Base-by-base conservation (phyloP, 2,113 vertebrate genomes). In the Rynchops niger region DNA sequence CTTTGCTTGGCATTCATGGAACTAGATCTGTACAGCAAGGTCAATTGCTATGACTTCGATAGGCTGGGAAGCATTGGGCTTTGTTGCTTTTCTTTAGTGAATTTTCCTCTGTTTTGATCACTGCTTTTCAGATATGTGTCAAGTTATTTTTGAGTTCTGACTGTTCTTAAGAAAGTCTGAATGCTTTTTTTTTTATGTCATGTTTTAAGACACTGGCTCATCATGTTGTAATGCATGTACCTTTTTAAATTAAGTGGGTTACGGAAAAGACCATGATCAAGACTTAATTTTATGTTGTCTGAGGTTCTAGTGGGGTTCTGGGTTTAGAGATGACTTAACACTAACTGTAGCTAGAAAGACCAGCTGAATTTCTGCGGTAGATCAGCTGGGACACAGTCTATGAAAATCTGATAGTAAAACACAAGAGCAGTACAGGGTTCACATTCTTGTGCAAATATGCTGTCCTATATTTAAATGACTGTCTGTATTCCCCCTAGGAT, bases 401-500 rank as follows among this genome's bases (percentile, higher is more conserved):
- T 78, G 82, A 80, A 72, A 83, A 90, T 53, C 43, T 72, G 71
- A 20, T 66, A 23, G 27, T 26, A n/a, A 47, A 94, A 76, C 21
- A 42, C 29, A 61, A 30, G 66, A 76, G 43, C 40, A 71, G 53
- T 43, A 63, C 12, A 90, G 56, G 32, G 43, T 66, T 94, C 58
- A 42, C 56, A 12, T 74, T 83, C 50, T 49, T 71, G 43, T 80
- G 85, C 47, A 78, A 82, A 58, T 82, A 19, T 43, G 42, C 34
- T 82, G 36, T 61, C 52, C 86, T 85, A 2, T 77, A 66, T 86
- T 95, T 78, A 92, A 94, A 94, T 58, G 32, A 73, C 67, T 91
- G 71, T 34, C 80, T 95, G 67, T 83, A 42, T 95, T 90, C 80
- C 71, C 72, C 69, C 59, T 81, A 78, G 93, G 94, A 65, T 76